Base-by-base conservation (phyloP, 2,888 invertebrate species). In the Drosophila borealis region DNA sequence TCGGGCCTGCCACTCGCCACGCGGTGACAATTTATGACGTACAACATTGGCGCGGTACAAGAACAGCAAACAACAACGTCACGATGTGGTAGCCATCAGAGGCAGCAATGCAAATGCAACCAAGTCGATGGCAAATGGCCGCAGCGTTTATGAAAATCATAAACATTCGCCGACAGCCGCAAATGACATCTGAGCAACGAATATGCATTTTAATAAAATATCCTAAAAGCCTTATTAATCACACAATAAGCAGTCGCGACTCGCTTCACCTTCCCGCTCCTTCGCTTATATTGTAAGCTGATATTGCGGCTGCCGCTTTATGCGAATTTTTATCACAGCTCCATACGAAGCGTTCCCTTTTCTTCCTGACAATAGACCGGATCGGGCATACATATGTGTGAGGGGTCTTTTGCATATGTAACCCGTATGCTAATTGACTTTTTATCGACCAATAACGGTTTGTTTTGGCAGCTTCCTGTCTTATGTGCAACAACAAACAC, bases 201-300 rank as follows among this genome's bases (percentile, higher is more conserved):
- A 92, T 92, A 92, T 92, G 92, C 92, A 92, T 92, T 92, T 92
- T 92, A 92, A 92, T 92, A 92, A 92, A 92, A 92, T 92, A 91
- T 91, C 88, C 90, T 92, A 92, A 92, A 92, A 92, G 92, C 91
- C 91, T 74, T 89, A 92, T 92, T 92, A 92, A 92, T 92, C 92
- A 92, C 92, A 83, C 41, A 75, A 48, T 50, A 37, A 53, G 42
- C 55, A 69, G 42, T 46, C 46, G 45, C 60, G 56, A n/a, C 54
- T 41, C 29, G 11, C 25, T 39, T 10, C 19, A 0, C 9, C 21
- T 4, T 3, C 21, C 19, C 5, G 8, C 34, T 9, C 14, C 45
- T 25, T 25, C 25, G 29, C 45, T 17, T 45, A 21, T 21, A 21
- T 21, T 39, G 9, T 21, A 2, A 54, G 33, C 53, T 41, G 48